A percentile compares a stretch with the other conserved stretches of the same genome.
phyloP scores from a whole-genome alignment of 2,797 vertebrate species.

The Diplodus sargus region DNA sequence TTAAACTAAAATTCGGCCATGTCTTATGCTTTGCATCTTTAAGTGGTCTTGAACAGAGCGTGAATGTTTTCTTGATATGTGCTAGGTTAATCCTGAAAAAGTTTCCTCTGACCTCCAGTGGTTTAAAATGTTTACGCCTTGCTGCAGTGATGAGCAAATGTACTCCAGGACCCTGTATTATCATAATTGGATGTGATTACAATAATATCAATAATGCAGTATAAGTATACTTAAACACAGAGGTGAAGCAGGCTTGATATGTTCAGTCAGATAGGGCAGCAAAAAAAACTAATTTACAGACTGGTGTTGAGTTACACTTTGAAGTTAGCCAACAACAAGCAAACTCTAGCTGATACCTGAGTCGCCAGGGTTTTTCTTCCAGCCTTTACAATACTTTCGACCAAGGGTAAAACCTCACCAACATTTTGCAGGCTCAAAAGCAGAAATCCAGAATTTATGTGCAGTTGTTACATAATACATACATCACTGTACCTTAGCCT shows the following conservation, averaged over 20 bases:
- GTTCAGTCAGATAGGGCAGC: not conserved
- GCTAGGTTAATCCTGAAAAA: not conserved
- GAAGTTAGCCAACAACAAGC: constrained; percentile 3
- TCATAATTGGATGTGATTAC: too few species aligned
- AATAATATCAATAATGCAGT: not conserved
- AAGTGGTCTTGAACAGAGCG: not conserved
- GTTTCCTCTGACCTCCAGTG: not conserved
- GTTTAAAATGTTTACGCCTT: not conserved
- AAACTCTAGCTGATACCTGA: not conserved
- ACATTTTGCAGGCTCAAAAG: not conserved
- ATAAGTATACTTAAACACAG: not conserved
- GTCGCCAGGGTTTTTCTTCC: not conserved
- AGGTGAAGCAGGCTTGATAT: not conserved
- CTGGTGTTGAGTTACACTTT: not conserved
- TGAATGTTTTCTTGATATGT: not conserved
- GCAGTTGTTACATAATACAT: not conserved
- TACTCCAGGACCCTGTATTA: not conserved
- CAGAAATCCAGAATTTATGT: not conserved
- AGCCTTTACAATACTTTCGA: not conserved
- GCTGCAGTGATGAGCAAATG: not conserved
- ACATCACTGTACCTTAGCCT: constrained; percentile 86
- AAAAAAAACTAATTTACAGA: not conserved
- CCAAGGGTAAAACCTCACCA: constrained; percentile 2
- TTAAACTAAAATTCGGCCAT: too few species aligned
- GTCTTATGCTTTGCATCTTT: too few species aligned